Percentiles rank a stretch among this genome's conserved stretches.
phyloP scores from a whole-genome alignment of 2,888 invertebrate genomes.

The Spodoptera exigua region DNA sequence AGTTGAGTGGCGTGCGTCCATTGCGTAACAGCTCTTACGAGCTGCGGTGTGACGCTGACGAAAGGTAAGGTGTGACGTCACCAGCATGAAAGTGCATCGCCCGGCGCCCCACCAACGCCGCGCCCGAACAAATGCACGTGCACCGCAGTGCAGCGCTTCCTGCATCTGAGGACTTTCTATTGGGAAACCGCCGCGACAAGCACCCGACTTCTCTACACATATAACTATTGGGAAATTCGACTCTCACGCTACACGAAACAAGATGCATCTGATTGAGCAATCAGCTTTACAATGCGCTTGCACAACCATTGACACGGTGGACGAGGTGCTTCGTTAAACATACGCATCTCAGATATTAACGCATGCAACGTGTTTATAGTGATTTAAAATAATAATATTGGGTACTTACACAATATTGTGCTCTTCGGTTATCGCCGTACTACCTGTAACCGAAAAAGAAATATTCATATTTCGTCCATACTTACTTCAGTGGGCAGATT shows the following conservation, averaged over 20 bases:
- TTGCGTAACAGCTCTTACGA: slow-evolving; percentile 87
- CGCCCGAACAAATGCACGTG: slow-evolving; percentile 68
- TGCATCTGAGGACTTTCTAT: slow-evolving; percentile 87
- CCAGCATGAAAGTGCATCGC: slow-evolving; percentile 87
- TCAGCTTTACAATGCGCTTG: slow-evolving; percentile 77
- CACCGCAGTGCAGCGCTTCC: slow-evolving; percentile 78
- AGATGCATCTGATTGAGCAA: slow-evolving; percentile 87
- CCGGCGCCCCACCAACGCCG: slow-evolving; percentile 77
- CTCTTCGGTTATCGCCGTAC: slow-evolving; percentile 57
- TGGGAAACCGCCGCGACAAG: slow-evolving; percentile 79
- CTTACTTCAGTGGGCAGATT: too few species aligned
- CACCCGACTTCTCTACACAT: slow-evolving; percentile 73
- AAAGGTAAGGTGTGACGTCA: slow-evolving; percentile 87
- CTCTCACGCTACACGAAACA: slow-evolving; percentile 80
- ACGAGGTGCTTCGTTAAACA: slow-evolving; percentile 57
- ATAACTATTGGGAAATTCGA: slow-evolving; percentile 81
- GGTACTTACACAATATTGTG: slow-evolving; percentile 78
- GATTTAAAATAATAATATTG: slow-evolving; percentile 14
- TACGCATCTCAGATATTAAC: slow-evolving; percentile 45
- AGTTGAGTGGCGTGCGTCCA: slow-evolving; percentile 86
- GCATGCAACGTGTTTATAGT: slow-evolving; percentile 4
- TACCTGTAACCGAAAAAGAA: slow-evolving; percentile 68
- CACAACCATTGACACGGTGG: slow-evolving; percentile 73
- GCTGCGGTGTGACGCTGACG: slow-evolving; percentile 85
- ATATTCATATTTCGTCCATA: too few species aligned